Evolutionary conservation across 2,888 invertebrate genomes (phyloP).

Genomic region (Achlya flavicornis): DNA sequence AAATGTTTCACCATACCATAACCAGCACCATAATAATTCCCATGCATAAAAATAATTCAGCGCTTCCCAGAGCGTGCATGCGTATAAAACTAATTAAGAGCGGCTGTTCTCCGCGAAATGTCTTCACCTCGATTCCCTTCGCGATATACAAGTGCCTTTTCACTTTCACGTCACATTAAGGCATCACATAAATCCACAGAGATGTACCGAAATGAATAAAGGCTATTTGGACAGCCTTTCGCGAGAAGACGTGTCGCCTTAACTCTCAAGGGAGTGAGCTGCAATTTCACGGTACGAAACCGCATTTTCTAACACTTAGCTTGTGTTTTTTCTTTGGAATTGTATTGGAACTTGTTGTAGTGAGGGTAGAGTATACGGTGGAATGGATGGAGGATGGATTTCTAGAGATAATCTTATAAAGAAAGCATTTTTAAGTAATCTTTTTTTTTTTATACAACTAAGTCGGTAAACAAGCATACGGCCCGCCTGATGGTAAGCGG

Average conservation of each 20-base stretch:
- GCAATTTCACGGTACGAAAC: constrained; percentile 52
- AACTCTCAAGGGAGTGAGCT: constrained; percentile 30
- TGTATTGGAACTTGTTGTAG: not conserved
- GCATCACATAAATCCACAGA: constrained; percentile 23
- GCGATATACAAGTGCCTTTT: constrained; percentile 9
- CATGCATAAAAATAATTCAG: not conserved
- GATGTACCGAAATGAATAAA: constrained; percentile 45
- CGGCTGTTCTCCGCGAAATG: not conserved
- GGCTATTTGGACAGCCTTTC: constrained; percentile 38
- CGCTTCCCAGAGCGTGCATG: not conserved
- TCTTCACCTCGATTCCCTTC: constrained; percentile 7
- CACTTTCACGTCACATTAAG: constrained; percentile 11
- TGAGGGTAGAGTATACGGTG: not conserved
- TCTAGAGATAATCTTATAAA: not conserved
- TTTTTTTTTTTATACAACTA: too few relatives aligned
- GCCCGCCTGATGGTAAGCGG: too few relatives aligned
- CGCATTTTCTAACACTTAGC: constrained; percentile 18
- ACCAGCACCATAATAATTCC: not conserved
- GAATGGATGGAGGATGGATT: not conserved
- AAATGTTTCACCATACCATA: too few relatives aligned
- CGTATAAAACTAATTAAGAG: not conserved
- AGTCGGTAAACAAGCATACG: too few relatives aligned
- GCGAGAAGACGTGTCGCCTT: constrained; percentile 37
- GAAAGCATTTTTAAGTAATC: not conserved
- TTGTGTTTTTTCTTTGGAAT: constrained; percentile 8